Evolutionary conservation across 2,113 vertebrate genomes (phyloP).

Genomic region (Fulmarus glacialis): DNA sequence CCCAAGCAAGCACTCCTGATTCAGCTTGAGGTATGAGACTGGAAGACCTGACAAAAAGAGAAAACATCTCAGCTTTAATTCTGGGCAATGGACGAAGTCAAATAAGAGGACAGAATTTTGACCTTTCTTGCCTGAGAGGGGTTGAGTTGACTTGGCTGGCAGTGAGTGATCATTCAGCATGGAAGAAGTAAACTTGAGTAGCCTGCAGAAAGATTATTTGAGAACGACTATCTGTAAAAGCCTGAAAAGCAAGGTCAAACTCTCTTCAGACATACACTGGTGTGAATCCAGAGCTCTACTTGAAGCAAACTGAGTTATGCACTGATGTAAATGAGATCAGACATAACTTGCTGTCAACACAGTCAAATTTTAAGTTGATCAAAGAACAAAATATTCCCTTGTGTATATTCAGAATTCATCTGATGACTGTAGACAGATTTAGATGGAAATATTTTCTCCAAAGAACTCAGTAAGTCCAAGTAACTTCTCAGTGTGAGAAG

Average conservation of each 20-base stretch:
- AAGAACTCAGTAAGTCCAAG: background rate
- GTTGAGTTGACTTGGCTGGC: background rate
- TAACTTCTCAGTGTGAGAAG: background rate
- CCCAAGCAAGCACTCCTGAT: background rate
- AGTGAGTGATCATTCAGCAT: background rate
- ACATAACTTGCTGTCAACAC: constrained; percentile 47
- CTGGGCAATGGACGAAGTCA: background rate
- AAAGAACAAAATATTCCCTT: constrained; percentile 41
- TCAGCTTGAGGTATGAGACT: background rate
- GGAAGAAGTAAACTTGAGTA: background rate
- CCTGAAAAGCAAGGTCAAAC: background rate
- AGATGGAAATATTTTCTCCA: constrained; percentile 1
- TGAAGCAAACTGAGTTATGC: background rate
- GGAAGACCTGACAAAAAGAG: background rate
- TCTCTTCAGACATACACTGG: background rate
- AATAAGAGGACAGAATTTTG: background rate
- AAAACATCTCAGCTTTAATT: background rate
- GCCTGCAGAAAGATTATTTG: background rate
- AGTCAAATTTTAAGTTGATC: constrained; percentile 40
- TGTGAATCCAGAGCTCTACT: background rate
- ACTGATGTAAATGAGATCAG: constrained; percentile 40
- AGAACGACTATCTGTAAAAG: background rate
- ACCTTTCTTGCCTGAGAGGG: background rate
- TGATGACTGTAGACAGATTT: constrained; percentile 36
- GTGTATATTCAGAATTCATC: constrained; percentile 11